These are phyloP conservation scores for Drosophila mimica DNA, from an alignment of 2,888 invertebrate genomes.

Conservation along the genomic window DNA sequence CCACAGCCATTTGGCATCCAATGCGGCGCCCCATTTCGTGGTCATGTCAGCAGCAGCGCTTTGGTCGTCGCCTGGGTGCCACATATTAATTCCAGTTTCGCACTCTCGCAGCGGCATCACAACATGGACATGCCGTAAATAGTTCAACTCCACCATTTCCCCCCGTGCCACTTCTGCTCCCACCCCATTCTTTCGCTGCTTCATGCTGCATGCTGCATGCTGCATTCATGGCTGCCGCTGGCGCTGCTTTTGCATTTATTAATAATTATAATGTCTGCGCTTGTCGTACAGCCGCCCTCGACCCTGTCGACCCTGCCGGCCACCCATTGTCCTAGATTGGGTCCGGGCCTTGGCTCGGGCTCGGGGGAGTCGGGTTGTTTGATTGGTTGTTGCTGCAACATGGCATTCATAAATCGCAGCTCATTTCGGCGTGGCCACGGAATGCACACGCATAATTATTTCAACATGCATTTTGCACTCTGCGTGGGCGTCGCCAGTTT, in stretches of 20 bases:
- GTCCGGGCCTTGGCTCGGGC: neutral
- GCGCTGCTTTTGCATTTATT: slow-evolving; percentile 73
- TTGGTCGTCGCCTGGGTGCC: slow-evolving; percentile 71
- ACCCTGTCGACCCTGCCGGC: neutral
- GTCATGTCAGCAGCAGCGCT: slow-evolving; percentile 57
- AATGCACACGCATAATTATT: slow-evolving; percentile 81
- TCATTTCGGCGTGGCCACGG: slow-evolving; percentile 80
- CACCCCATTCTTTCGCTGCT: neutral
- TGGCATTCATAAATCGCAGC: slow-evolving; percentile 79
- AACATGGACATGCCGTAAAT: slow-evolving; percentile 79
- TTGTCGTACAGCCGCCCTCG: slow-evolving; percentile 52
- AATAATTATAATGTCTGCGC: slow-evolving; percentile 80
- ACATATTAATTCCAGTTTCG: slow-evolving; percentile 83
- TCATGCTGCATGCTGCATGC: neutral
- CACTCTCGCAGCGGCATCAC: slow-evolving; percentile 64
- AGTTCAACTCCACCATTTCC: slow-evolving; percentile 55
- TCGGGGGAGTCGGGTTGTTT: neutral
- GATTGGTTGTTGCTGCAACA: slow-evolving; percentile 26
- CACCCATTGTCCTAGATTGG: slow-evolving; percentile 24
- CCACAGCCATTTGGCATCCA: slow-evolving; percentile 21
- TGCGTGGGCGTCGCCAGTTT: slow-evolving; percentile 4
- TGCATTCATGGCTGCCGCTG: slow-evolving; percentile 31
- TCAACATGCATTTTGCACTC: slow-evolving; percentile 66
- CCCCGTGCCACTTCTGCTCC: neutral
- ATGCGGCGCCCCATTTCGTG: slow-evolving; percentile 44